phyloP scores from a whole-genome alignment of 1,140 invertebrate genomes.

The Bombyx mandarina region DNA sequence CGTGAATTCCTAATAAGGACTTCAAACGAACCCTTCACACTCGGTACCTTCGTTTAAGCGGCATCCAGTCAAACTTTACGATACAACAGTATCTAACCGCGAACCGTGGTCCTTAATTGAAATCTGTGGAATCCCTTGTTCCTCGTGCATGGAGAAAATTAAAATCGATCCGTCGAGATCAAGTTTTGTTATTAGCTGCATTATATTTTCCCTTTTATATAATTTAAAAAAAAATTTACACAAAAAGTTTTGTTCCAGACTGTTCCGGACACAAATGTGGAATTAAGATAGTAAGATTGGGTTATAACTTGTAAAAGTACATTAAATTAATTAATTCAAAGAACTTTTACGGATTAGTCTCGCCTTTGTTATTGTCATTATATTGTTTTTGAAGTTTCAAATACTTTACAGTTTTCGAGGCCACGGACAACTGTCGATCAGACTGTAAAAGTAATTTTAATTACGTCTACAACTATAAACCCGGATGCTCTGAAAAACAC shows the following conservation, averaged over 20 bases:
- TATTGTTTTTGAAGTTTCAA: too few species aligned
- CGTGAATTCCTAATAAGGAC: slow-evolving; percentile 11
- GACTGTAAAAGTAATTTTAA: too few species aligned
- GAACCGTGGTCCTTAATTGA: slow-evolving; percentile 34
- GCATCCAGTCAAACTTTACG: slow-evolving; percentile 33
- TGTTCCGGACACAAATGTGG: neutral
- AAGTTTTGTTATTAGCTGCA: slow-evolving; percentile 13
- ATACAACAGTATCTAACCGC: slow-evolving; percentile 30
- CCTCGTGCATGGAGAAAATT: slow-evolving; percentile 24
- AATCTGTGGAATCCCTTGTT: slow-evolving; percentile 39
- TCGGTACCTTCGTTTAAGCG: slow-evolving; percentile 14
- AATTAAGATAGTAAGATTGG: too few species aligned
- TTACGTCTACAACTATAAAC: too few species aligned
- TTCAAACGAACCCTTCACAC: slow-evolving; percentile 32
- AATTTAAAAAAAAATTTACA: neutral
- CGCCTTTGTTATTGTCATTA: too few species aligned
- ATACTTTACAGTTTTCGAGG: too few species aligned
- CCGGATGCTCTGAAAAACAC: too few species aligned
- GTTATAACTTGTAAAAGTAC: too few species aligned
- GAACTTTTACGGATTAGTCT: neutral
- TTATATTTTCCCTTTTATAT: too few species aligned
- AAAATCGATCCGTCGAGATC: slow-evolving; percentile 14
- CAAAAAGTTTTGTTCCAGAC: neutral
- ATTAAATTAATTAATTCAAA: neutral
- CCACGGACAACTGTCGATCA: too few species aligned